Evolutionary conservation across 2,888 invertebrate genomes (phyloP).

Genomic region (Catotricha subobsoleta): DNA sequence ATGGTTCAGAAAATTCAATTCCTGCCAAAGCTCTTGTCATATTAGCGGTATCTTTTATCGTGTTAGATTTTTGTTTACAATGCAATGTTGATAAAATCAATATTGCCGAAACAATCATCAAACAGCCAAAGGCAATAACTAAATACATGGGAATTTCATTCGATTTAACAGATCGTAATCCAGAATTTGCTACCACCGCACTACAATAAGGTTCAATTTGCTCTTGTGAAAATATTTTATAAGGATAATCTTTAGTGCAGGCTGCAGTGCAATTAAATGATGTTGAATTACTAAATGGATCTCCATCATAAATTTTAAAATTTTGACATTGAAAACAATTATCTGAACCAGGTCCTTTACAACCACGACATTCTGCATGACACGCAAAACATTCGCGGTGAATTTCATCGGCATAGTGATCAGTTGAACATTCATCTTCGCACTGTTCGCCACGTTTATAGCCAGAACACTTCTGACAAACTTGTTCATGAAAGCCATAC

Average conservation of each 20-base stretch:
- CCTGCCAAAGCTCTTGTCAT: slow-evolving; percentile 83
- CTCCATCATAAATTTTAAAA: slow-evolving; percentile 49
- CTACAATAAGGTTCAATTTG: slow-evolving; percentile 64
- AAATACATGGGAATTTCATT: slow-evolving; percentile 26
- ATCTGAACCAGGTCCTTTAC: slow-evolving; percentile 54
- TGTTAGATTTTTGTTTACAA: slow-evolving; percentile 53
- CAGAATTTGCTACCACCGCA: slow-evolving; percentile 25
- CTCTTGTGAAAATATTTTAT: slow-evolving; percentile 60
- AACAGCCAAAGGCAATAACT: slow-evolving; percentile 21
- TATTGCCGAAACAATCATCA: slow-evolving; percentile 35
- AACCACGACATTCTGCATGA: slow-evolving; percentile 68
- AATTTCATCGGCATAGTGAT: slow-evolving; percentile 63
- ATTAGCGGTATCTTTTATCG: slow-evolving; percentile 78
- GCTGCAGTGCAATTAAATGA: slow-evolving; percentile 67
- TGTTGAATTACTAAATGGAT: slow-evolving; percentile 40
- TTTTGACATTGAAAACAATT: slow-evolving; percentile 65
- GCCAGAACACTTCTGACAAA: slow-evolving; percentile 72
- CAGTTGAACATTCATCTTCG: slow-evolving; percentile 71
- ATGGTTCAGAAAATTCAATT: slow-evolving; percentile 77
- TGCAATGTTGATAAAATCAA: slow-evolving; percentile 35
- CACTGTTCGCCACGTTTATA: slow-evolving; percentile 79
- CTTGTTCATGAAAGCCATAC: slow-evolving; percentile 69
- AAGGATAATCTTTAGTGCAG: slow-evolving; percentile 61
- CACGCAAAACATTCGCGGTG: slow-evolving; percentile 58
- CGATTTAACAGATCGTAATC: neutral